These are phyloP conservation scores for Achatina immaculata DNA, from an alignment of 1,140 invertebrate species.

Conservation along the genomic window DNA sequence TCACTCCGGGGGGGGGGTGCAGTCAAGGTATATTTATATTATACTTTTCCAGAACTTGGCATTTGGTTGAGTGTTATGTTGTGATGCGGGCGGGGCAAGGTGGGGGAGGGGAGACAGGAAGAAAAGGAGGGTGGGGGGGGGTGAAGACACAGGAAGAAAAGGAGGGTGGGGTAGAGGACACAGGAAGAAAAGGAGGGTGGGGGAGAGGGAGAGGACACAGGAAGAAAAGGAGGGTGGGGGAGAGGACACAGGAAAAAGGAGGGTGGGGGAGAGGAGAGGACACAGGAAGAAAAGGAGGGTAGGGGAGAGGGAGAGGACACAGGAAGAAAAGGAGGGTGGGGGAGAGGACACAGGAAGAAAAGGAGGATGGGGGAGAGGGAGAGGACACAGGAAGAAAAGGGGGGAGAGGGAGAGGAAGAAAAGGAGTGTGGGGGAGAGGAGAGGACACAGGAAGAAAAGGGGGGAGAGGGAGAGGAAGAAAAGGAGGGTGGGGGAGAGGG, in stretches of 20 bases:
- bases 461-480: constrained; percentile 14
- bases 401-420: constrained; percentile 1
- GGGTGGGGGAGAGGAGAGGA: constrained; percentile 1
- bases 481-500: no score
- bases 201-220: not conserved
- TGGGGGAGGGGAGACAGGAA: not conserved
- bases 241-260: constrained; percentile 10
- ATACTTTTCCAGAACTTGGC: no score
- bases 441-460: not conserved
- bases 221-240: not conserved
- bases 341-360: constrained; percentile 7
- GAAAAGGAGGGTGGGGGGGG: not conserved
- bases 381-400: not conserved
- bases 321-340: not conserved
- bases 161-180: no score
- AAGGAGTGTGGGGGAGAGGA: not conserved
- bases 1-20: no score
- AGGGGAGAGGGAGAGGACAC: not conserved
- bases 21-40: no score
- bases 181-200: not conserved
- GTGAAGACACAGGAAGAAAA: not conserved
- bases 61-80: no score
- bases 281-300: not conserved
- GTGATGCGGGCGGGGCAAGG: no score
- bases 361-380: not conserved